Base-by-base conservation (phyloP, 2,888 invertebrate genomes). In the Sceliomorpha sp. region DNA sequence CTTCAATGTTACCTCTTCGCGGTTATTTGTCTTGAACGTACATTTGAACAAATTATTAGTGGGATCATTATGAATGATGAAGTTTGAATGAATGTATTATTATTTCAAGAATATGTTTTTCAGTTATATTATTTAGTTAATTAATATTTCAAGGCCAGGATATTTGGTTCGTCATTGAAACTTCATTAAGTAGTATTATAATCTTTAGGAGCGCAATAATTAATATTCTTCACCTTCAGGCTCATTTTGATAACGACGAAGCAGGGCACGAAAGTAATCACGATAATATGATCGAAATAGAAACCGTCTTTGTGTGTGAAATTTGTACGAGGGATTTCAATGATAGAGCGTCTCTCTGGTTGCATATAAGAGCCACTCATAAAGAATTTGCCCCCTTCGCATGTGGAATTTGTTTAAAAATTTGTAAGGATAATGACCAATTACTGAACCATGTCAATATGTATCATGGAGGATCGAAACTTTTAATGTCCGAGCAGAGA, bases 331-430 rank as follows among this genome's bases (percentile, higher is more conserved):
- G 89, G 2, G 89, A 89, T 48, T 90, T 90, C 62, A 89, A 88
- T 51, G 89, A 89, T 70, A 88, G 90, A 51, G 89, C 89, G 0
- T 91, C 91, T 36, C 81, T 91, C 14, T 91, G 90, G 89, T 78
- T 90, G 27, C 91, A 91, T 73, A 89, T 91, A 72, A 87, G 90
- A 8, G 88, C 90, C 7, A 89, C 90, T 14, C 91, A 91, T 74
- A 88, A 89, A 47, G 88, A 90, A 70, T 88, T 89, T 50, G 90
- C 91, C 1, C 88, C 90, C 1, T 89, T 90, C 51, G 89, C 91
- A 2, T 91, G 91, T 73, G 91, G 91, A 4, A 87, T 91, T 27
- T 91, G 91, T 74, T 79, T 91, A 32, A 89, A 90, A 74, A 89
- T 91, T 32, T 90, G 90, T 60, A 84, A 83, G 1, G 89, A 90